phyloP scores from a whole-genome alignment of 1,140 invertebrate genomes.

The Drosophila ogumai region DNA sequence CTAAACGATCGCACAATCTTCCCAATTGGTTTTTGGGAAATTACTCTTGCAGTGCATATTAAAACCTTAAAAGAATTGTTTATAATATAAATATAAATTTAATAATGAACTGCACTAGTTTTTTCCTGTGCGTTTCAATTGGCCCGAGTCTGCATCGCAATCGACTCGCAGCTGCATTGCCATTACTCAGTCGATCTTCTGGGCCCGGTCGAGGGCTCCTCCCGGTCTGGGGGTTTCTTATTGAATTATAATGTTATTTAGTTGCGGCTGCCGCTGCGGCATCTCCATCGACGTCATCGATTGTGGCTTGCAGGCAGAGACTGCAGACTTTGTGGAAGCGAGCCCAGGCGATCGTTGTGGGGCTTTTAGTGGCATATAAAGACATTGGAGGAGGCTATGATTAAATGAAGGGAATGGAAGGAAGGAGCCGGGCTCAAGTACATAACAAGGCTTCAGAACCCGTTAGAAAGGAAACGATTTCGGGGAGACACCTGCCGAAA shows the following conservation, averaged over 20 bases:
- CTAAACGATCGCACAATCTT: too few relatives aligned
- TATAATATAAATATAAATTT: not conserved
- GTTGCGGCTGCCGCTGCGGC: constrained; percentile 18
- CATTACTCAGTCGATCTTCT: constrained; percentile 35
- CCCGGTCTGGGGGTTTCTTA: constrained; percentile 52
- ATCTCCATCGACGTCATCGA: constrained; percentile 63
- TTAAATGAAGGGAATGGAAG: not conserved
- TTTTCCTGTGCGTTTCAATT: constrained; percentile 2
- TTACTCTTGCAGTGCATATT: too few relatives aligned
- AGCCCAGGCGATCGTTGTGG: constrained; percentile 13
- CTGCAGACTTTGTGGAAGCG: constrained; percentile 43
- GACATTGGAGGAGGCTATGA: constrained; percentile 45
- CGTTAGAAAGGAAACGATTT: not conserved
- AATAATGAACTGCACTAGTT: not conserved
- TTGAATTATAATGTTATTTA: constrained; percentile 81
- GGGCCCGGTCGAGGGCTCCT: constrained; percentile 23
- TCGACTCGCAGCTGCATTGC: constrained; percentile 50
- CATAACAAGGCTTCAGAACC: not conserved
- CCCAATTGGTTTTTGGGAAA: too few relatives aligned
- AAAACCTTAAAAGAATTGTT: too few relatives aligned
- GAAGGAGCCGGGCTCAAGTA: not conserved
- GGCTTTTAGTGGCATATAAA: constrained; percentile 36
- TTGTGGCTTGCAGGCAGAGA: constrained; percentile 27
- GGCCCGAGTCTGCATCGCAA: constrained; percentile 10
- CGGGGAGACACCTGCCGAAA: not conserved